Base-by-base conservation (phyloP, 2,888 invertebrate species). In the Lutraria lutraria region DNA sequence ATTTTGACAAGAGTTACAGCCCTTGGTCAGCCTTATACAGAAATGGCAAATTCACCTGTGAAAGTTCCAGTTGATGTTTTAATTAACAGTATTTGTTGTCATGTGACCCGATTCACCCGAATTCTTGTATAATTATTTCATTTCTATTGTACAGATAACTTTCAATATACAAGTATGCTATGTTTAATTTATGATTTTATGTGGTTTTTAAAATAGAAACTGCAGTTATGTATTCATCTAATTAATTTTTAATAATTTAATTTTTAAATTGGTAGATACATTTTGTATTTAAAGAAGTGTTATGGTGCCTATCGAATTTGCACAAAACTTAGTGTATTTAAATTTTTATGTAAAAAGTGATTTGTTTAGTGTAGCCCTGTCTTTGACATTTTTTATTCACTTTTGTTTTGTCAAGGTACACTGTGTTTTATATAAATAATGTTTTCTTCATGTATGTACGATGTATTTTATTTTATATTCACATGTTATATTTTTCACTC, bases 401-500 rank as follows among this genome's bases (percentile, higher is more conserved):
- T 68, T 68, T 68, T 68, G 63, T 25, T 68, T 68, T 25, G 63
- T 68, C 63, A 68, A 68, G 25, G 52, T 53, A 21, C 81, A 53
- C 29, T 21, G 1, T 25, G 25, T 25, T 43, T 52, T 53, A 25
- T 81, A 52, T 81, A 34, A 72, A 72, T 25, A 72, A 72, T 43
- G 54, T 72, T 79, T 83, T 68, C 43, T 85, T 85, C 76, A 31
- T 76, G 56, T 76, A 19, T 76, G 76, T 31, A 76, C 19, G 16
- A 54, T 85, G 79, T 85, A 85, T 76, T 76, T 79, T 54, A 53
- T 85, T 79, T 79, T 72, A 52, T 72, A 72, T 76, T 85, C 85
- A 85, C 85, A 85, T 85, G 85, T 85, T 85, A 85, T 76, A n/a
- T 52, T 34, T 43, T 21, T 63, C 84, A 85, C 85, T 85, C 85